Percentiles rank a stretch among this genome's conserved stretches.
Conservation (phyloP, 1,140 invertebrate genomes). For the Delia radicum region DNA sequence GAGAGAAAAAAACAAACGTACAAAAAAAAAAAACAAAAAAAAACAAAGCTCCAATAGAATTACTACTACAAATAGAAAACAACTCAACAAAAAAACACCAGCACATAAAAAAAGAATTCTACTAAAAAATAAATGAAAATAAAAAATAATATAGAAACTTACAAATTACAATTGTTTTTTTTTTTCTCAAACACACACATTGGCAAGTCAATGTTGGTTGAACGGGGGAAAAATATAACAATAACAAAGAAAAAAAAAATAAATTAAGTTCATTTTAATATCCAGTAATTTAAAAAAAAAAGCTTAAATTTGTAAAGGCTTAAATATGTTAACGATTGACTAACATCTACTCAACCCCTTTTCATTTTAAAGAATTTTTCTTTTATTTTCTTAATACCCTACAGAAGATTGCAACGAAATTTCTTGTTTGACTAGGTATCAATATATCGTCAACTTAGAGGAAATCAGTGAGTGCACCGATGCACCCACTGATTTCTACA, state of each 20-base stretch:
- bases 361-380: background rate
- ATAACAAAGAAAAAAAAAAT: background rate
- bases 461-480: too few relatives aligned
- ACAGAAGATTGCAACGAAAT: too few relatives aligned
- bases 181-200: background rate
- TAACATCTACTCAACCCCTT: background rate
- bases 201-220: too few relatives aligned
- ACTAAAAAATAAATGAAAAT: background rate
- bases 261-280: slow-evolving; percentile 8
- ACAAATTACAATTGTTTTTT: background rate
- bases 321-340: slow-evolving; percentile 22
- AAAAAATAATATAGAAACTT: background rate
- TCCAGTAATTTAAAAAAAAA: slow-evolving; percentile 6
- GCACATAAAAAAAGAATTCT: background rate
- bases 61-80: background rate
- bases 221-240: background rate
- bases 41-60: background rate
- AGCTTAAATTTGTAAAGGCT: slow-evolving; percentile 14
- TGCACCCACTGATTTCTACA: too few relatives aligned
- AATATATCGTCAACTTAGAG: too few relatives aligned
- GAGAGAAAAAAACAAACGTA: background rate
- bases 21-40: background rate
- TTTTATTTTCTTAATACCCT: too few relatives aligned
- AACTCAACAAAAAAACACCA: background rate
- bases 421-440: too few relatives aligned